Percentiles rank a stretch among this genome's conserved stretches.
These are phyloP conservation scores for Calliphora vicina DNA, from an alignment of 1,140 invertebrate species.

Conservation along the genomic window DNA sequence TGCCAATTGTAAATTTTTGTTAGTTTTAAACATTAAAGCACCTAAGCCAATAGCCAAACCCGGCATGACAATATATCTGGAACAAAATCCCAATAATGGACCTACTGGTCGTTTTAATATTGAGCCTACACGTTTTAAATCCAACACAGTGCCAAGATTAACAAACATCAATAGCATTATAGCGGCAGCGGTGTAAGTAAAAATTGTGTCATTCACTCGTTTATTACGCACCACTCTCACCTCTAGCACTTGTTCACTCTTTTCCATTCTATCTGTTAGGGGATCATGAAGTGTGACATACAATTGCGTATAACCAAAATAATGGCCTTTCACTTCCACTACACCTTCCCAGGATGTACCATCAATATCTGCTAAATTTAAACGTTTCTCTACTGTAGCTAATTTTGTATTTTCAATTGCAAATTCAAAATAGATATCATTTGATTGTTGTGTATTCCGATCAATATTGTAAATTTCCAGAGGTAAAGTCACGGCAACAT, in stretches of 20 bases:
- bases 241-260: background rate
- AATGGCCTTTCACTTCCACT: conserved; percentile 37
- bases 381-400: background rate
- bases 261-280: background rate
- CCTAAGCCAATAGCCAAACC: conserved; percentile 45
- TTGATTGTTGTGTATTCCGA: background rate
- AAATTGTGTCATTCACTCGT: conserved; percentile 44
- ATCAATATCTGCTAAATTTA: background rate
- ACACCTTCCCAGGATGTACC: conserved; percentile 38
- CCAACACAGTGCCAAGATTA: conserved; percentile 91
- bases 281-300: conserved; percentile 39
- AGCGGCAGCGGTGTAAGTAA: conserved; percentile 44
- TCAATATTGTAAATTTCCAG: conserved; percentile 32
- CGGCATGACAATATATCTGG: conserved; percentile 46
- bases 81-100: conserved; percentile 43
- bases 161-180: conserved; percentile 76
- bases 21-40: conserved; percentile 37
- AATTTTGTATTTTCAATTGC: conserved; percentile 19
- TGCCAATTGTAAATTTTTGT: conserved; percentile 45
- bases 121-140: conserved; percentile 75
- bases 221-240: conserved; percentile 41
- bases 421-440: conserved; percentile 18
- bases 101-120: conserved; percentile 76
- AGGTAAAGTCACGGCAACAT: background rate
- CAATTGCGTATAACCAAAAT: conserved; percentile 45